These are phyloP conservation scores for Knipowitschia caucasica DNA, from an alignment of 2,797 vertebrate species.

Conservation along the genomic window DNA sequence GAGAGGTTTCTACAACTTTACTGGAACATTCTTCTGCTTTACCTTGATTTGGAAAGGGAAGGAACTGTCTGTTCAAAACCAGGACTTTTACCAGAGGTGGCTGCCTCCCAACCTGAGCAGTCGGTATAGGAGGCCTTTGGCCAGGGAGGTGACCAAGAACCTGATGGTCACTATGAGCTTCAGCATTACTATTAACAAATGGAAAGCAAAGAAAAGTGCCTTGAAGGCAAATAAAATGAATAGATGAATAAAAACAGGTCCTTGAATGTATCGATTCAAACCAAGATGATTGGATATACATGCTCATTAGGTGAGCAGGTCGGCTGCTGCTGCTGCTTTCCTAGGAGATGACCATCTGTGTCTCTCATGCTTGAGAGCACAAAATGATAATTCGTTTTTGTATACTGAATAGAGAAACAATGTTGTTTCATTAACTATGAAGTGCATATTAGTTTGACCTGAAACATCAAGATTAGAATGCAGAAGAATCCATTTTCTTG, in stretches of 20 bases:
- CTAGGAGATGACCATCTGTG: slow-evolving; percentile 8
- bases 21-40: no score
- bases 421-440: slow-evolving; percentile 3
- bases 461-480: background rate
- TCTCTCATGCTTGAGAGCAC: slow-evolving; percentile 11
- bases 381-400: slow-evolving; percentile 17
- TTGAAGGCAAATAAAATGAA: slow-evolving; percentile 3
- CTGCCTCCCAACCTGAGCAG: no score
- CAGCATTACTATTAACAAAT: slow-evolving; percentile 33
- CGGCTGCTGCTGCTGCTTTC: slow-evolving; percentile 22
- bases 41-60: no score
- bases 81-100: no score
- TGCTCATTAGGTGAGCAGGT: slow-evolving; percentile 11
- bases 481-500: no score
- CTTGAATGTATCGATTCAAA: slow-evolving; percentile 7
- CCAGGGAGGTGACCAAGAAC: no score
- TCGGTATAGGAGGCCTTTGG: no score
- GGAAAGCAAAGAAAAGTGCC: no score
- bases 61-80: no score
- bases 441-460: slow-evolving; percentile 4
- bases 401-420: background rate
- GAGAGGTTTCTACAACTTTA: no score
- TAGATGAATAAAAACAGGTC: slow-evolving; percentile 17
- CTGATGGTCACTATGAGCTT: no score
- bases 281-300: slow-evolving; percentile 6